Evolutionary conservation across 2,888 invertebrate species (phyloP), one percentile per base, ranked within the genome.

Genomic region (Laspeyria flexula): DNA sequence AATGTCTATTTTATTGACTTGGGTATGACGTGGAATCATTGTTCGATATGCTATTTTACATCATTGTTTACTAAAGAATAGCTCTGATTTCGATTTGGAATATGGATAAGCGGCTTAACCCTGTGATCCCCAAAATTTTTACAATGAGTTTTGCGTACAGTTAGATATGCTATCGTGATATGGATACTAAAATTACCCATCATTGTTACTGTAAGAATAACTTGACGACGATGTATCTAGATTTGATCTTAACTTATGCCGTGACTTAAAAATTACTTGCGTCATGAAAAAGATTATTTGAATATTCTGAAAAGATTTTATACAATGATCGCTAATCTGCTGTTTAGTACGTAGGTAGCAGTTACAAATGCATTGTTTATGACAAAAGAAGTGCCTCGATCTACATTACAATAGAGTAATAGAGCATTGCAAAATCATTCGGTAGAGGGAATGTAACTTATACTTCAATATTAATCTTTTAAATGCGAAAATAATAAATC

Each of bases 61-160:
- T n/a, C n/a, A n/a, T n/a, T n/a, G n/a, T 25, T 12, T 35, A 18
- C 23, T 43, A n/a, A 7, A 48, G 34, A 48, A 51, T 49, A 13
- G 34, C 21, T 31, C 30, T 37, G 51, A 45, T 62, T 69, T 67
- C 55, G 55, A 37, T 60, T 58, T 51, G 9, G n/a, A 44, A 57
- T 50, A 52, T n/a, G n/a, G n/a, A n/a, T n/a, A 42, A 31, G 23
- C 52, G 44, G 41, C 21, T 37, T 49, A 55, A 60, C 63, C 63
- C n/a, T 56, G 35, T 35, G 41, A 50, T 60, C 54, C 54, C 52
- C 52, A 35, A 50, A 55, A 43, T 51, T 35, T 18, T 33, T 52
- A 57, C 41, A 56, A 61, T 53, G 38, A 37, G 30, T 57, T 60
- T 57, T 30, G 40, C 38, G 43, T 56, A 45, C 33, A 21, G 21